Base-by-base conservation (phyloP, 37 sponge, comb jelly and placozoan species). In the Sycon ciliatum region DNA sequence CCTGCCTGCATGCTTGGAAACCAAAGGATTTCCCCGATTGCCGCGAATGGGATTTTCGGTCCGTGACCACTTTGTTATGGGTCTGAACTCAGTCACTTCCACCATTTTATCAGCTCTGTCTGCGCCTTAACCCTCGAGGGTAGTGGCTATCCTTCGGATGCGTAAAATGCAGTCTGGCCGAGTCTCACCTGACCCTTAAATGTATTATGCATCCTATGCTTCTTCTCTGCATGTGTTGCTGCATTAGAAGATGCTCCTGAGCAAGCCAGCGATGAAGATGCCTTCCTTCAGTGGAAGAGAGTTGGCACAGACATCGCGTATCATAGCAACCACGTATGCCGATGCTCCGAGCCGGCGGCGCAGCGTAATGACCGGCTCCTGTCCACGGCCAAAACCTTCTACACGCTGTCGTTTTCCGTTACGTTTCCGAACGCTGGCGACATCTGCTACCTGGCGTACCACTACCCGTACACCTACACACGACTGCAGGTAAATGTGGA, bases 191-290 rank as follows among this genome's bases (percentile, higher is more conserved):
- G 36, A 34, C 33, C 4, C 20, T 33, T 23, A 63, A 72, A 57
- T 72, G 18, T 65, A 88, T 87, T 33, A 84, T 92, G 88, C 82
- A 87, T 72, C 85, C 85, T 5, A 58, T 92, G 61, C 42, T 92
- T 27, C n/a, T n/a, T n/a, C n/a, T n/a, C n/a, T n/a, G n/a, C n/a
- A n/a, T n/a, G n/a, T n/a, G n/a, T n/a, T n/a, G n/a, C n/a, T n/a
- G n/a, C n/a, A n/a, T n/a, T n/a, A n/a, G n/a, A n/a, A n/a, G n/a
- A n/a, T n/a, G n/a, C n/a, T n/a, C n/a, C n/a, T n/a, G n/a, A n/a
- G n/a, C n/a, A n/a, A n/a, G n/a, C n/a, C n/a, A n/a, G n/a, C n/a
- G n/a, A n/a, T n/a, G n/a, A n/a, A n/a, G n/a, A n/a, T n/a, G n/a
- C n/a, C n/a, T n/a, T n/a, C n/a, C n/a, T n/a, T n/a, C n/a, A 86